These are phyloP conservation scores for Tachuris rubrigastra DNA, from an alignment of 2,113 vertebrate species.

Conservation along the genomic window DNA sequence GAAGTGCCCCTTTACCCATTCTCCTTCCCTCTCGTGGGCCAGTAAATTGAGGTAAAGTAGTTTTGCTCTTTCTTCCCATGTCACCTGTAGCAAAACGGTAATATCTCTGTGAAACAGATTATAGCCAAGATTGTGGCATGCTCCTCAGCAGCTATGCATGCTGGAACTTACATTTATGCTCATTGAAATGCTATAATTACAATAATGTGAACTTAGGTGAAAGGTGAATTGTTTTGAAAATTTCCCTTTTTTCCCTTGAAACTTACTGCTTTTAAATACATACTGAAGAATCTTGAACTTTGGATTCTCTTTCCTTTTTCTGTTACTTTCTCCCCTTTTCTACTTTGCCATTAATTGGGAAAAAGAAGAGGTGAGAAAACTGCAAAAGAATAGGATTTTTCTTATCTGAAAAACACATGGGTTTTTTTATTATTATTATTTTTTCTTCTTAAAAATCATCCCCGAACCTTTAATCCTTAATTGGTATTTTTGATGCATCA, in stretches of 20 bases:
- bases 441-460: not conserved
- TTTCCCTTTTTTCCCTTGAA: not conserved
- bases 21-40: not conserved
- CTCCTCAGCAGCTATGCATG: not conserved
- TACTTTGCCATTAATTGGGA: not conserved
- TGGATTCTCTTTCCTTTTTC: not conserved
- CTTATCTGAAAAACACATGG: not conserved
- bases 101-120: not conserved
- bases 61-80: not conserved
- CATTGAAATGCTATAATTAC: not conserved
- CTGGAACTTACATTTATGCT: not conserved
- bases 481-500: not conserved
- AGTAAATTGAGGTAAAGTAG: not conserved
- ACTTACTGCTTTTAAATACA: not conserved
- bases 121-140: fast-evolving
- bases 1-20: not conserved
- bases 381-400: not conserved
- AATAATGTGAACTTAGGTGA: not conserved
- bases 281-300: not conserved
- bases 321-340: not conserved
- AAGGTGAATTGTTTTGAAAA: not conserved
- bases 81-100: not conserved
- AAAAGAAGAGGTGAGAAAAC: not conserved
- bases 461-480: not conserved
- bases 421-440: not conserved